phyloP scores from a whole-genome alignment of 2,113 vertebrate genomes.

The Oostethus manadensis region DNA sequence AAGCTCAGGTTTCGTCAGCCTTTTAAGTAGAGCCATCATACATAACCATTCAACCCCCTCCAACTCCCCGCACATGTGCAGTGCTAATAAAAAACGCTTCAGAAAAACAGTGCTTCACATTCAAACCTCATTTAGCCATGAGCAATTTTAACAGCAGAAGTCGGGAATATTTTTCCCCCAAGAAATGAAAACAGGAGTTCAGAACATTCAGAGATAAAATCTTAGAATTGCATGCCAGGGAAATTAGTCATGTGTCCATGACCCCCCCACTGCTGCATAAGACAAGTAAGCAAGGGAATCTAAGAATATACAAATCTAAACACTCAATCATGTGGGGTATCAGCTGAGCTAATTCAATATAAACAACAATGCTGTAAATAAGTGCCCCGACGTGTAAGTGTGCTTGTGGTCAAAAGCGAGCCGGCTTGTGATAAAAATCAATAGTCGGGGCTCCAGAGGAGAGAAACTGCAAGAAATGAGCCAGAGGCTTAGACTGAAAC shows the following conservation, averaged over 20 bases:
- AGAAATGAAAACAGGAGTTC: no score
- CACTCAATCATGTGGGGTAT: slow-evolving; percentile 5
- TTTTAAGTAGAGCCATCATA: slow-evolving; percentile 27
- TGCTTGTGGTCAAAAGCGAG: slow-evolving; percentile 18
- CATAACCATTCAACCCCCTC: no score
- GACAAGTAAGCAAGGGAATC: no score
- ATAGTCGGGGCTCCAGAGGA: slow-evolving; percentile 35
- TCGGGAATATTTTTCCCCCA: no score
- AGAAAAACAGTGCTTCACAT: background rate
- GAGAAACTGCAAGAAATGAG: slow-evolving; percentile 19
- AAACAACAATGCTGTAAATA: slow-evolving; percentile 13
- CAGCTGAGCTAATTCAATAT: slow-evolving; percentile 26
- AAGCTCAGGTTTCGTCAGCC: slow-evolving; percentile 45
- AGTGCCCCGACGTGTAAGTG: slow-evolving; percentile 2
- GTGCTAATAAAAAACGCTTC: background rate
- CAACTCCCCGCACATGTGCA: slow-evolving; percentile 9
- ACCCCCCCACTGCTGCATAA: no score
- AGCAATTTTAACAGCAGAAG: background rate
- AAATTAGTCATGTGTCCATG: no score
- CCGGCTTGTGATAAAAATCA: slow-evolving; percentile 30
- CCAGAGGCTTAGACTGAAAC: slow-evolving; percentile 11
- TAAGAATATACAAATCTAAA: slow-evolving; percentile 5
- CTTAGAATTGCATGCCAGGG: no score
- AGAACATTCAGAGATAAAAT: no score
- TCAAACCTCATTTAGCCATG: background rate